Base-by-base conservation (phyloP, 2,888 invertebrate species). In the Chironomus tentans region DNA sequence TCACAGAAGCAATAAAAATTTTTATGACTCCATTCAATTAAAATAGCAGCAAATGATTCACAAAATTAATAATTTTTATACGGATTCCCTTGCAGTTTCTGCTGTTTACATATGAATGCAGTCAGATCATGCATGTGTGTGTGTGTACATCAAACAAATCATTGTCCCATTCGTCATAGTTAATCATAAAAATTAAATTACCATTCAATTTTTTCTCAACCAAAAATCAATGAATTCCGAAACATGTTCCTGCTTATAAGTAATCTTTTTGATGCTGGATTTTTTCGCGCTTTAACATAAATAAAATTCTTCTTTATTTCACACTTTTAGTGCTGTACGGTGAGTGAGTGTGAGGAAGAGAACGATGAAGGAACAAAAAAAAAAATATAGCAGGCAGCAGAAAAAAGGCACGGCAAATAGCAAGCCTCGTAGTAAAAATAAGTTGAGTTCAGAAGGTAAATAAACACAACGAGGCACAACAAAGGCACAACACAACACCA, bases 131-230 rank as follows among this genome's bases (percentile, higher is more conserved):
- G 38, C 38, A 38, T 38, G 10, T 38, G 2, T 18, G 56, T 74
- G 38, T 68, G 74, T 74, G 65, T 68, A 68, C 68, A 74, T 65
- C 74, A 65, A 74, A 74, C 68, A 47, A 74, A 74, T 62, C 50
- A 48, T 28, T 73, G 10, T 61, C 24, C 28, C 61, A 73, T 73
- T 62, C 72, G 72, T 73, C 62, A 38, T 18, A 62, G 15, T 24
- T 56, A 56, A 72, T 72, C 72, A 15, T 50, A 18, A 73, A 73
- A 73, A 73, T 73, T 50, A 73, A 73, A 73, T 73, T 73, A 73
- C 72, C 72, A 46, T 62, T 65, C 18, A 12, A 50, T 50, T 56
- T 22, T n/a, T 56, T 61, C 13, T 22, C 38, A 38, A 10, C 10
- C 38, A 38, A 38, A 38, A 38, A 38, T 10, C 38, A 38, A 38